Evolutionary conservation across 2,113 vertebrate genomes (phyloP).

Genomic region (Psilopsiagon aurifrons): DNA sequence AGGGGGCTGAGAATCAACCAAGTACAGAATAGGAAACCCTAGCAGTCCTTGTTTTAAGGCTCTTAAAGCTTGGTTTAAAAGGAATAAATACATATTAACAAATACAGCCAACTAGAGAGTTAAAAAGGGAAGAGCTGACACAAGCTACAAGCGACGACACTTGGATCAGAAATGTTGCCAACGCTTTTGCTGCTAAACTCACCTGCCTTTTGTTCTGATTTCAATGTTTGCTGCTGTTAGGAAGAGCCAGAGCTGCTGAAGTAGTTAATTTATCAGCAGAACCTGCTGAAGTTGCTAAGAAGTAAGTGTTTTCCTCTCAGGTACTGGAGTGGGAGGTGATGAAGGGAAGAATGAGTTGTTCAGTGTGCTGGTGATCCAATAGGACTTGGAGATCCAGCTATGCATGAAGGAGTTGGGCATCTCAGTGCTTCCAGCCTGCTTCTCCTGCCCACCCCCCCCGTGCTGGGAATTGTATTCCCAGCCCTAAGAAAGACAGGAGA

Average conservation of each 20-base stretch:
- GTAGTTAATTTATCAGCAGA: background rate
- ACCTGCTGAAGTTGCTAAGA: background rate
- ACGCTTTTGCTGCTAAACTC: background rate
- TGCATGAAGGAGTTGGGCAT: background rate
- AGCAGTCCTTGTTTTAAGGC: background rate
- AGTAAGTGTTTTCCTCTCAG: background rate
- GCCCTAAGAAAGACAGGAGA: background rate
- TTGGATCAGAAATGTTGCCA: background rate
- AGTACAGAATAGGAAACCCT: background rate
- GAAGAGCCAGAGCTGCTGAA: background rate
- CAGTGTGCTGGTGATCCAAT: background rate
- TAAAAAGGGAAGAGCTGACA: background rate
- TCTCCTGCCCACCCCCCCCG: background rate
- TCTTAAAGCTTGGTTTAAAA: background rate
- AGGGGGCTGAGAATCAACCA: background rate
- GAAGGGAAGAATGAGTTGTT: background rate
- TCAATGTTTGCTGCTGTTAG: background rate
- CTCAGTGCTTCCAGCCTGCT: background rate
- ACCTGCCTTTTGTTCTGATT: background rate
- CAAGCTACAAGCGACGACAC: background rate
- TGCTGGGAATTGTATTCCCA: background rate
- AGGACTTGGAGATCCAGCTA: background rate
- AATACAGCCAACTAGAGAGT: background rate
- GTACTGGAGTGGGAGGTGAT: background rate
- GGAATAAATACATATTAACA: background rate